phyloP scores from a whole-genome alignment of 2,888 invertebrate genomes.

The Anarsia innoxiella region DNA sequence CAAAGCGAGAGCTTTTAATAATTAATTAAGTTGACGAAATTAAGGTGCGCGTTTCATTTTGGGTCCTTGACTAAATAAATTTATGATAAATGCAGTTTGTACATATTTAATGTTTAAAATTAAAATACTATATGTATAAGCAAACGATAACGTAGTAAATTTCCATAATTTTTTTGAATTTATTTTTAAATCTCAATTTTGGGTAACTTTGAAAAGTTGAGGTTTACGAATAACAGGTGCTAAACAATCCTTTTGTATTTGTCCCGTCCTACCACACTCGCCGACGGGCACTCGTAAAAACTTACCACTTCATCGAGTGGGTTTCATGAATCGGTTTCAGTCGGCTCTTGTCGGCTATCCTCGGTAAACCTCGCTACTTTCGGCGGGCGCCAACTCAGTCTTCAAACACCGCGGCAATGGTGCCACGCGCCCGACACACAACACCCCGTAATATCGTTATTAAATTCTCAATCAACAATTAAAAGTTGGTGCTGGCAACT shows the following conservation, averaged over 20 bases:
- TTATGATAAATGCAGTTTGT: no score
- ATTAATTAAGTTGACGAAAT: no score
- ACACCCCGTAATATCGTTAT: conserved; percentile 48
- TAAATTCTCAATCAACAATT: conserved; percentile 31
- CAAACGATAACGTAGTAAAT: no score
- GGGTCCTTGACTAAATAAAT: no score
- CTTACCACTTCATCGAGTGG: conserved; percentile 72
- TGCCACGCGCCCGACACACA: conserved; percentile 25
- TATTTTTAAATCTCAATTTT: no score
- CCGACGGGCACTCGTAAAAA: conserved; percentile 66
- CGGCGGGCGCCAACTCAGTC: conserved; percentile 63
- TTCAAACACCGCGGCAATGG: conserved; percentile 31
- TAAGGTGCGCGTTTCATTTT: no score
- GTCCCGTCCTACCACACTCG: conserved; percentile 52
- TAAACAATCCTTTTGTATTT: conserved; percentile 61
- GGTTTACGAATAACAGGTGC: conserved; percentile 55
- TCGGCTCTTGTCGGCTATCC: conserved; percentile 27
- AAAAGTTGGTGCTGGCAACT: conserved; percentile 22
- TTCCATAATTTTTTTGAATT: no score
- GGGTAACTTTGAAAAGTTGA: conserved; percentile 24
- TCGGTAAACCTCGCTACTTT: conserved; percentile 30
- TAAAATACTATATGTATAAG: no score
- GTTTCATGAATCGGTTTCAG: conserved; percentile 52
- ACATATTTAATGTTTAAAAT: no score
- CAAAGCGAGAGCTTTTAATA: no score